Conservation (phyloP, 2,113 vertebrate species). For the Tringa solitaria region DNA sequence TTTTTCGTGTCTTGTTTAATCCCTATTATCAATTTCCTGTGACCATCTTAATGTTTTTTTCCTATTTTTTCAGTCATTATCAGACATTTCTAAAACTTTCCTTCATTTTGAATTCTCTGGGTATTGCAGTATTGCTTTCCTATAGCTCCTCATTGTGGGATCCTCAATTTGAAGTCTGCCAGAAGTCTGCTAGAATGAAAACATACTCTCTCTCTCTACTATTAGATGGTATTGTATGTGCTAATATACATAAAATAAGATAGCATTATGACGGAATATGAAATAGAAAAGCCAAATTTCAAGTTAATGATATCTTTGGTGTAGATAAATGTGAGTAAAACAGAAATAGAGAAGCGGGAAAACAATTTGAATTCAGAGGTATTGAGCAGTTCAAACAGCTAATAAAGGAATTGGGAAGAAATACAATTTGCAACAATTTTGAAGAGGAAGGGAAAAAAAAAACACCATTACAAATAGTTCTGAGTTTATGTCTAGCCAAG, state of each 20-base stretch:
- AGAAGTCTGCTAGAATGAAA: background rate
- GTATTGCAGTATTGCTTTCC: background rate
- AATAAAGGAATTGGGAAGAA: constrained; percentile 55
- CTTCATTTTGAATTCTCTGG: background rate
- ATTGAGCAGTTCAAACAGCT: constrained; percentile 52
- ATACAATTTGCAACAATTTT: constrained; percentile 61
- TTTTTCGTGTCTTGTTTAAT: background rate
- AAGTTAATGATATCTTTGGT: background rate
- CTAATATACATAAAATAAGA: background rate
- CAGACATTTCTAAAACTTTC: background rate
- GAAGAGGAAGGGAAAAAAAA: background rate
- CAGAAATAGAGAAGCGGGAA: background rate
- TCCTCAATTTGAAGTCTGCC: background rate
- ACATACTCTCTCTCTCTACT: background rate
- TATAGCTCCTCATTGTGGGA: background rate
- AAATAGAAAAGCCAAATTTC: background rate
- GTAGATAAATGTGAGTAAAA: constrained; percentile 13
- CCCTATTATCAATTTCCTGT: background rate
- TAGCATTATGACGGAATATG: background rate
- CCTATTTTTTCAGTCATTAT: background rate
- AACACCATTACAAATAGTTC: constrained; percentile 58
- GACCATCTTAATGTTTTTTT: background rate
- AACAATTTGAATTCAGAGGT: constrained; percentile 52
- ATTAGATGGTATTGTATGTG: background rate
- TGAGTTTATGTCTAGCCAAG: constrained; percentile 70